Base-by-base conservation (phyloP, 2,888 invertebrate species). In the Nomada goodeniana region DNA sequence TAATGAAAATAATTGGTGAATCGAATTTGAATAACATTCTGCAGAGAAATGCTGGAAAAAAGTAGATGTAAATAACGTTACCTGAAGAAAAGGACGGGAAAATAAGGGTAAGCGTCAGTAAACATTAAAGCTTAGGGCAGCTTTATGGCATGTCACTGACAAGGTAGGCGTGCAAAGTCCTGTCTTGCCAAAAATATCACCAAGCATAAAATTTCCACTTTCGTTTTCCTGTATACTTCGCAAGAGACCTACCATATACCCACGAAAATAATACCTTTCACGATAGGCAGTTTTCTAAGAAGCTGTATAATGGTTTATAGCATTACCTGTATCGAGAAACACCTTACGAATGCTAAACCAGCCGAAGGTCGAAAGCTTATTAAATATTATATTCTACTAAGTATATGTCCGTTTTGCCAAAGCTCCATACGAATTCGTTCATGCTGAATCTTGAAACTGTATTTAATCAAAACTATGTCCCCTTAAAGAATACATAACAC, bases 301-400 rank as follows among this genome's bases (percentile, higher is more conserved):
- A 86, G 50, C 60, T 69, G 75, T 83, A 83, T 76, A 82, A 80
- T 68, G 80, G 90, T 92, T 92, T 92, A 92, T 88, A 88, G 89
- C 82, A 72, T 90, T 93, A 92, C 92, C 92, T 92, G 92, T 85
- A 82, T 80, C 84, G 15, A 55, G 85, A 88, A 88, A 89, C 90
- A 91, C 85, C 90, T 91, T 90, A 89, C 86, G 68, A 68, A 55
- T 75, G 11, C 29, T 15, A 10, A 57, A 55, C 53, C 11, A 47
- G 67, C 63, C 26, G 20, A 53, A 73, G 76, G 42, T 60, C 65
- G 64, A 77, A 69, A 57, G 20, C 36, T 67, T 42, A 53, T 57
- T 67, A 23, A 60, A 44, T 47, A 53, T 70, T 47, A 36, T 13
- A 15, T 59, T 42, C 23, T 26, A 20, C 18, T 61, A n/a, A 59